These are phyloP conservation scores for Drosophila neotestacea DNA, from an alignment of 2,888 invertebrate species.

Conservation along the genomic window DNA sequence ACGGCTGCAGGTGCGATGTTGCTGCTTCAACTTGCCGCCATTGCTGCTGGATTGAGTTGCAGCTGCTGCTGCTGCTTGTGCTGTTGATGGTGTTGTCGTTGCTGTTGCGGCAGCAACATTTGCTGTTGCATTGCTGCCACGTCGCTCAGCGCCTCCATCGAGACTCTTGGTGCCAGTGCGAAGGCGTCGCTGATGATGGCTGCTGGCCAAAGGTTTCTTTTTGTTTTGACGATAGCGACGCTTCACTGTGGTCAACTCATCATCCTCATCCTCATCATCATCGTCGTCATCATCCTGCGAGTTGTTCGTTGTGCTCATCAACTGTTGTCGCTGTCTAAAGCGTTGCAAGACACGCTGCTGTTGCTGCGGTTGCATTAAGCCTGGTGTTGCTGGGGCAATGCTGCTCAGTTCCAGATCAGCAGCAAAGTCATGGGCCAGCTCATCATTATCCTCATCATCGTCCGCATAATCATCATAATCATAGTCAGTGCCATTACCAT, in stretches of 20 bases:
- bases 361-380: slow-evolving; percentile 38
- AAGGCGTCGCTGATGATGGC: slow-evolving; percentile 80
- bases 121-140: slow-evolving; percentile 38
- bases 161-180: slow-evolving; percentile 79
- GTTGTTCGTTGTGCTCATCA: slow-evolving; percentile 30
- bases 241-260: slow-evolving; percentile 77
- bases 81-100: slow-evolving; percentile 1
- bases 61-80: slow-evolving; percentile 10
- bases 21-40: slow-evolving; percentile 57
- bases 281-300: slow-evolving; percentile 69
- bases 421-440: slow-evolving; percentile 66
- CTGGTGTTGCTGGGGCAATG: slow-evolving; percentile 54
- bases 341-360: slow-evolving; percentile 54
- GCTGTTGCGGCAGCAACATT: slow-evolving; percentile 29
- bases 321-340: slow-evolving; percentile 54
- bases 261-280: slow-evolving; percentile 76
- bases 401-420: slow-evolving; percentile 76
- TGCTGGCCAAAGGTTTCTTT: slow-evolving; percentile 68
- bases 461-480: slow-evolving; percentile 74
- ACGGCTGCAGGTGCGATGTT: slow-evolving; percentile 81
- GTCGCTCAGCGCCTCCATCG: slow-evolving; percentile 65
- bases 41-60: slow-evolving; percentile 20
- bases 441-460: slow-evolving; percentile 75
- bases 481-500: slow-evolving; percentile 71
- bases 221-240: slow-evolving; percentile 83